These are phyloP conservation scores for Mycteria americana DNA, from an alignment of 2,797 vertebrate genomes.

Conservation along the genomic window DNA sequence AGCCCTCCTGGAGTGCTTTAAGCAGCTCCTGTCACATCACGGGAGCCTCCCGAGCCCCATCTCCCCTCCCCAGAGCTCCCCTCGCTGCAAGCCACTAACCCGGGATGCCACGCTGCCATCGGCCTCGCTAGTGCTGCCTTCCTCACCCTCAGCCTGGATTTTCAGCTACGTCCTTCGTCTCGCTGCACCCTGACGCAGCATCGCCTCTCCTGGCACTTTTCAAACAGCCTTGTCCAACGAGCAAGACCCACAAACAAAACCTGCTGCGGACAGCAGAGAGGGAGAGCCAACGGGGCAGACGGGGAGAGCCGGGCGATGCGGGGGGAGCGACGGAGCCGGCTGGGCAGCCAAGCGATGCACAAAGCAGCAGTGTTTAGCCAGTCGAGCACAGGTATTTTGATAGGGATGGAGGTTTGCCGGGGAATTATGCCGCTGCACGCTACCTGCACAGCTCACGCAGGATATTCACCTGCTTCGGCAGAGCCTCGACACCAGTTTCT, in stretches of 20 bases:
- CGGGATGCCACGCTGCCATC: rapidly evolving
- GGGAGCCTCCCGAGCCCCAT: neutral
- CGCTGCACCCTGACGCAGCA: rapidly evolving
- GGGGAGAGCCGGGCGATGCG: neutral
- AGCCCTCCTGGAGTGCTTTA: neutral
- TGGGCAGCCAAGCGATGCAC: neutral
- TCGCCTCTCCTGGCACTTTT: neutral
- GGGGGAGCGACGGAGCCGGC: neutral
- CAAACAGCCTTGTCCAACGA: neutral
- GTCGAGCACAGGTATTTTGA: neutral
- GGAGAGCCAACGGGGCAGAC: neutral
- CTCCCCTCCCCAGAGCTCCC: neutral
- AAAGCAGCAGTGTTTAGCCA: neutral
- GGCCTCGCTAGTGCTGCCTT: rapidly evolving
- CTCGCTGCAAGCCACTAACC: neutral
- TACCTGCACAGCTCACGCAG: neutral
- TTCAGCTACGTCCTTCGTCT: rapidly evolving
- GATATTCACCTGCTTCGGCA: neutral
- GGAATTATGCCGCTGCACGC: neutral
- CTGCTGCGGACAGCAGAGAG: rapidly evolving
- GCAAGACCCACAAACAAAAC: neutral
- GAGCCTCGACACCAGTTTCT: neutral
- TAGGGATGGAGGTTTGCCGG: neutral
- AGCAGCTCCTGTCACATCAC: neutral
- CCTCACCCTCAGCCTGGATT: neutral